A percentile compares a stretch with the other conserved stretches of the same genome.
phyloP scores from a whole-genome alignment of 2,797 vertebrate genomes.

The Alcedo quadribrachys region DNA sequence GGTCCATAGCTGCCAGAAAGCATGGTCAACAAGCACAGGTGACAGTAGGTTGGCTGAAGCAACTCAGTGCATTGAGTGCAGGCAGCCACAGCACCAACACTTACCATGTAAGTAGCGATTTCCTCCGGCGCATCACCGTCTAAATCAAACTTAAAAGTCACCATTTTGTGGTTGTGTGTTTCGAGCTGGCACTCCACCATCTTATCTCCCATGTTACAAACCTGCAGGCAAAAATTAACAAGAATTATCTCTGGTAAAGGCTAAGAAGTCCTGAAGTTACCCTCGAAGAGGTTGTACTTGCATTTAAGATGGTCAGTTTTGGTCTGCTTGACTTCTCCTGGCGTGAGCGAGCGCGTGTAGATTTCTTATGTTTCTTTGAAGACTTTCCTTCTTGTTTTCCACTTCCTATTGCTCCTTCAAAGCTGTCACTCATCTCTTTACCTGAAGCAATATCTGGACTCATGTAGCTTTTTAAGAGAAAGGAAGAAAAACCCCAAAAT shows the following conservation, averaged over 20 bases:
- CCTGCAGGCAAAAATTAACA: conserved; percentile 75
- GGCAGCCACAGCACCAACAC: not conserved
- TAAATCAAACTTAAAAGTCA: conserved; percentile 98
- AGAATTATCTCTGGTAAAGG: not conserved
- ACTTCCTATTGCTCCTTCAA: conserved; percentile 85
- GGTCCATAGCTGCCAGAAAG: not conserved
- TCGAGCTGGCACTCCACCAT: conserved; percentile 99
- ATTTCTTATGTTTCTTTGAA: conserved; percentile 90
- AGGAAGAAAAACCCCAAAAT: not conserved
- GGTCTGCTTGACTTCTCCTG: conserved; percentile 91
- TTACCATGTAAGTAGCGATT: conserved; percentile 97
- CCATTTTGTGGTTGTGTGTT: conserved; percentile 99
- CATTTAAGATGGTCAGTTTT: conserved; percentile 94
- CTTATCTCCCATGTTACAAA: conserved; percentile 96
- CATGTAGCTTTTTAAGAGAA: conserved; percentile 72
- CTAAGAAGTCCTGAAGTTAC: not conserved
- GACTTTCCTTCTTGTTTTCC: conserved; percentile 86
- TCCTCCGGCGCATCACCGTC: conserved; percentile 97
- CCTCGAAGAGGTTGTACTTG: conserved; percentile 72
- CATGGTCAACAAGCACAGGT: fast-evolving
- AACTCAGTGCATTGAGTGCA: fast-evolving
- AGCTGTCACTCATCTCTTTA: conserved; percentile 94
- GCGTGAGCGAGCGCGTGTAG: conserved; percentile 89
- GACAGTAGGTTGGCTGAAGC: not conserved
- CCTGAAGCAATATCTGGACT: conserved; percentile 91